Conservation (phyloP, 2,797 vertebrate genomes). For the Taeniopygia guttata region DNA sequence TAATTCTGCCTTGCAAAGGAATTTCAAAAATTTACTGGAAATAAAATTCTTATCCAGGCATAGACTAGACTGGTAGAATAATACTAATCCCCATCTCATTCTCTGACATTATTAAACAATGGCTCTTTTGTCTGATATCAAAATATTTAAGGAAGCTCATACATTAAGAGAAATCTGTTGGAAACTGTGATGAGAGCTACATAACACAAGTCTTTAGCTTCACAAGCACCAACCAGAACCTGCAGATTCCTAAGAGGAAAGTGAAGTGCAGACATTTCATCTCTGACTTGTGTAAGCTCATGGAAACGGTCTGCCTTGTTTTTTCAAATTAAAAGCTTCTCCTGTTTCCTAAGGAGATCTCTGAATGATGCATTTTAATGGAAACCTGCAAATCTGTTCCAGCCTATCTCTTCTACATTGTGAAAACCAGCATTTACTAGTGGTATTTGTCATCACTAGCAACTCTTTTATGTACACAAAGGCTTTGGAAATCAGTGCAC, state of each 20-base stretch:
- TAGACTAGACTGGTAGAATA: neutral
- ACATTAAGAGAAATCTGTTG: neutral
- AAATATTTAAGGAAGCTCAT: neutral
- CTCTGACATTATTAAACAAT: neutral
- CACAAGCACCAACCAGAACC: neutral
- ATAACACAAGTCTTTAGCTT: neutral
- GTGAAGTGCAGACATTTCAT: neutral
- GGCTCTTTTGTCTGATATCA: neutral
- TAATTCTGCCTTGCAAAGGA: neutral
- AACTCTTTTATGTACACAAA: neutral
- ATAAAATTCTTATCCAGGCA: neutral
- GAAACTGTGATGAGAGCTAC: neutral
- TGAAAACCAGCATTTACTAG: neutral
- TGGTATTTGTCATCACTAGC: neutral
- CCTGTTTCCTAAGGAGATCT: neutral
- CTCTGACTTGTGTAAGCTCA: neutral
- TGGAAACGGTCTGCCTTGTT: neutral
- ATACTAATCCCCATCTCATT: neutral
- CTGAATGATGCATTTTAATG: neutral
- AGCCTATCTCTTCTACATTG: neutral
- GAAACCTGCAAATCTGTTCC: neutral
- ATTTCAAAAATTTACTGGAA: neutral
- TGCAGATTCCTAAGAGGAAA: neutral
- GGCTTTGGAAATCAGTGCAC: neutral
- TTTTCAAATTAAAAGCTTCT: neutral